A percentile compares a stretch with the other conserved stretches of the same genome.
Evolutionary conservation across 2,797 vertebrate genomes (phyloP).

Genomic region (Coendou prehensilis): DNA sequence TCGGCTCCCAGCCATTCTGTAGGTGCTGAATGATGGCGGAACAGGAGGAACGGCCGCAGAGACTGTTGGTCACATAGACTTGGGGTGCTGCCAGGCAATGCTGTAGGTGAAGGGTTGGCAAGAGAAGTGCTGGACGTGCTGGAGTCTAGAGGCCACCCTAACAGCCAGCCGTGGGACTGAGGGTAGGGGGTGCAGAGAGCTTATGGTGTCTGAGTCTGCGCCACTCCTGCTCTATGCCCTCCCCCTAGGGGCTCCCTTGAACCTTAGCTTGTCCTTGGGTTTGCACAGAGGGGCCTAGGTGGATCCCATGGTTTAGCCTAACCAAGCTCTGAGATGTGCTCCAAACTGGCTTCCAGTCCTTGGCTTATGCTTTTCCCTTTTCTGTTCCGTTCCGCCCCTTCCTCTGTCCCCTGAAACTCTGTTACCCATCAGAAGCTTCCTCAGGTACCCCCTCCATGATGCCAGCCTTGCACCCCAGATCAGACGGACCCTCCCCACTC

Average conservation of each 20-base stretch:
- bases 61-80: neutral
- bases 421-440: neutral
- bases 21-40: neutral
- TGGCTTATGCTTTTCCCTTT: neutral
- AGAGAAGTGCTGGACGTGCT: fast-evolving
- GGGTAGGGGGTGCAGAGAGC: neutral
- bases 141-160: neutral
- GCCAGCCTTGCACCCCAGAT: neutral
- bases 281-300: neutral
- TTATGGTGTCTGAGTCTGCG: neutral
- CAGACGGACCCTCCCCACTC: neutral
- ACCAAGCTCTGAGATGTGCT: neutral
- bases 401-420: neutral
- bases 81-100: neutral
- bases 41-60: neutral
- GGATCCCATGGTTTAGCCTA: neutral
- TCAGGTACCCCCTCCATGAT: fast-evolving
- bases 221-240: neutral
- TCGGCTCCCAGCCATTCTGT: constrained; percentile 9
- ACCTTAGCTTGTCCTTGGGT: neutral
- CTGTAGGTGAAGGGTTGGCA: neutral
- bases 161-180: neutral
- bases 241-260: neutral
- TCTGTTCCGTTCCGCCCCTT: neutral
- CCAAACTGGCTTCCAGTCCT: neutral